Evolutionary conservation across 2,888 invertebrate genomes (phyloP), one percentile per base, ranked within the genome.

Genomic region (Drosophila cognata): DNA sequence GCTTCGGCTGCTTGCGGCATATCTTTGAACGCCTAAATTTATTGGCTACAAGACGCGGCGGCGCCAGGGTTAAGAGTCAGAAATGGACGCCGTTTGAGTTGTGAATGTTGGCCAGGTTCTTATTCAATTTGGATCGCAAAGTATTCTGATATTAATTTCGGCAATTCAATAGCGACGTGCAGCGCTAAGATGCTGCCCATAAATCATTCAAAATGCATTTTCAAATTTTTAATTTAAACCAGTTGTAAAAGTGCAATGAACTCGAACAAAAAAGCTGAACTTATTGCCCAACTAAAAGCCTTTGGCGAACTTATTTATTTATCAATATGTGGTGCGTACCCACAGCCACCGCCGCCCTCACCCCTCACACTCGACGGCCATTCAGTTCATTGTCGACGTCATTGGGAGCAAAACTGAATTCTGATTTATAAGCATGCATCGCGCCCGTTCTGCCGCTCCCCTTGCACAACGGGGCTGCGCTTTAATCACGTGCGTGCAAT

Each of bases 261-360:
- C 91, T 73, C 67, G 33, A 60, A 66, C 67, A 52, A 63, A 41
- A 64, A 51, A 25, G 33, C 21, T 57, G 29, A 56, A 56, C 43
- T 51, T 52, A 71, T 71, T 43, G 38, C 28, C 65, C 60, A 76
- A 52, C 61, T 65, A 90, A 90, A 84, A 76, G 85, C 85, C 90
- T 78, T 79, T 70, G 87, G 85, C 90, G 55, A 88, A 84, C 82
- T 90, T 86, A 90, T 86, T 90, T 90, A 86, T 90, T 90, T 89
- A 90, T 87, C 90, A 90, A 89, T 89, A 89, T 90, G 86, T 90
- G 69, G 65, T 82, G 83, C 90, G 84, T 81, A 65, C 59, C 60
- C 63, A 50, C 62, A 43, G 28, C 10, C 55, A n/a, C 16, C 11
- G 25, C 55, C 70, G 36, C 50, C 33, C 51, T 62, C 56, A 16